Conservation (phyloP, 2,888 invertebrate genomes). For the Nezara viridula region DNA sequence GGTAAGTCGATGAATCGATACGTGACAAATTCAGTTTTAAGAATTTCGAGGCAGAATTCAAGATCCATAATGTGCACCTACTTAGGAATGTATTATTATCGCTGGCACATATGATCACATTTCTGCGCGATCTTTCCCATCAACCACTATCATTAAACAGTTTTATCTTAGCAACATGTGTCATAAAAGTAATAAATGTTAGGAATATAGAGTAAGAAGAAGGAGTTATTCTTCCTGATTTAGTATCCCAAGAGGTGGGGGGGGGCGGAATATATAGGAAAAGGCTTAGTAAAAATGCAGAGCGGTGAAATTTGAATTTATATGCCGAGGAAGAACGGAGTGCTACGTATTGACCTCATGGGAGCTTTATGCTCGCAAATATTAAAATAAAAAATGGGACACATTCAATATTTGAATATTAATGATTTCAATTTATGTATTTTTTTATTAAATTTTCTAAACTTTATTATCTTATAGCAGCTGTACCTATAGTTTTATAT, state of each 20-base stretch:
- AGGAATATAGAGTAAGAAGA: background rate
- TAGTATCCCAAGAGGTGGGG: background rate
- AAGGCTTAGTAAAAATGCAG: background rate
- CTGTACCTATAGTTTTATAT: too few relatives aligned
- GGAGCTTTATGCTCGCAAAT: background rate
- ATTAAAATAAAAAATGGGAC: background rate
- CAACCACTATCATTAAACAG: too few relatives aligned
- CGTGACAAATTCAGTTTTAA: too few relatives aligned
- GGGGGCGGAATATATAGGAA: background rate
- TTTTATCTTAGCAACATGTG: too few relatives aligned
- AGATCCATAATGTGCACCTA: too few relatives aligned
- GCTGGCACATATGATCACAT: too few relatives aligned
- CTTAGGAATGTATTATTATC: too few relatives aligned
- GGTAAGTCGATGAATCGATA: too few relatives aligned
- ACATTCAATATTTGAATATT: background rate
- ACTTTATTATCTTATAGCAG: too few relatives aligned
- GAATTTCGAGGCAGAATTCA: too few relatives aligned
- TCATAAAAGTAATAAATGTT: background rate
- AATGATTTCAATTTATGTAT: background rate
- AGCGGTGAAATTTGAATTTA: constrained; percentile 5
- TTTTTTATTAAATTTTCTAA: too few relatives aligned
- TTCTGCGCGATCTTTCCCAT: too few relatives aligned
- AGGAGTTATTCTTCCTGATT: background rate
- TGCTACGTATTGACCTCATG: background rate
- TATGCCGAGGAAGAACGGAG: background rate